Evolutionary conservation across 2,113 vertebrate genomes (phyloP).

Genomic region (Macquaria ambigua): DNA sequence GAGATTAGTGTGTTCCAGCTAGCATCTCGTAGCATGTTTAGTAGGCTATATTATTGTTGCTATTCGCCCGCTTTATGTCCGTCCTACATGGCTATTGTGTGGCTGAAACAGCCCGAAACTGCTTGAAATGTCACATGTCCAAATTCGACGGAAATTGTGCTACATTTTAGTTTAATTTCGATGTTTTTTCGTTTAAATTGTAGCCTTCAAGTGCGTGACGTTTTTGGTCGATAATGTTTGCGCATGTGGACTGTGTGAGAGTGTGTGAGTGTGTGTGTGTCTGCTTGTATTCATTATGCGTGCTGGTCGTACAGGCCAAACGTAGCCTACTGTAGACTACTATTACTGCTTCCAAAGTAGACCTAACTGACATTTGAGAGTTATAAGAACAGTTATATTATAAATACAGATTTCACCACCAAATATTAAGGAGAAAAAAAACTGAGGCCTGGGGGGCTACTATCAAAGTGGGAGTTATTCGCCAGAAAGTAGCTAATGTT

Average conservation of each 20-base stretch:
- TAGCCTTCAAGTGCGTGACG: no score
- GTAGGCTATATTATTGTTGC: constrained; percentile 21
- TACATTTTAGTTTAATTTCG: not conserved
- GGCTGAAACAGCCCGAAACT: not conserved
- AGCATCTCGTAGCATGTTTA: constrained; percentile 47
- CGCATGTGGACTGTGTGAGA: constrained; percentile 15
- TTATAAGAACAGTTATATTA: not conserved
- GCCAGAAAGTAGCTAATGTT: not conserved
- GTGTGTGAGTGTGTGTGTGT: not conserved
- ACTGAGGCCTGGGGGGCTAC: not conserved
- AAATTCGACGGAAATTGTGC: no score
- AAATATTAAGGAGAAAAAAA: not conserved
- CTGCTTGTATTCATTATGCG: not conserved
- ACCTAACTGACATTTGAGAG: not conserved
- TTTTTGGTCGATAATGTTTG: constrained; percentile 69
- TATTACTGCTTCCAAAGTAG: not conserved
- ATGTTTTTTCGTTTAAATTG: not conserved
- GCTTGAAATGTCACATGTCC: constrained; percentile 17
- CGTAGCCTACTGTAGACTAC: not conserved
- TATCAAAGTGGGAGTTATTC: not conserved
- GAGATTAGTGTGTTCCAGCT: constrained; percentile 11
- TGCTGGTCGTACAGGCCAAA: constrained; percentile 27
- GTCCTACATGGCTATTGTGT: constrained; percentile 1
- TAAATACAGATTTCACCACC: not conserved
- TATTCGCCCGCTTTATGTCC: not conserved